A percentile compares a stretch with the other conserved stretches of the same genome.
Evolutionary conservation across 2,888 invertebrate genomes (phyloP).

Genomic region (Cancer borealis): DNA sequence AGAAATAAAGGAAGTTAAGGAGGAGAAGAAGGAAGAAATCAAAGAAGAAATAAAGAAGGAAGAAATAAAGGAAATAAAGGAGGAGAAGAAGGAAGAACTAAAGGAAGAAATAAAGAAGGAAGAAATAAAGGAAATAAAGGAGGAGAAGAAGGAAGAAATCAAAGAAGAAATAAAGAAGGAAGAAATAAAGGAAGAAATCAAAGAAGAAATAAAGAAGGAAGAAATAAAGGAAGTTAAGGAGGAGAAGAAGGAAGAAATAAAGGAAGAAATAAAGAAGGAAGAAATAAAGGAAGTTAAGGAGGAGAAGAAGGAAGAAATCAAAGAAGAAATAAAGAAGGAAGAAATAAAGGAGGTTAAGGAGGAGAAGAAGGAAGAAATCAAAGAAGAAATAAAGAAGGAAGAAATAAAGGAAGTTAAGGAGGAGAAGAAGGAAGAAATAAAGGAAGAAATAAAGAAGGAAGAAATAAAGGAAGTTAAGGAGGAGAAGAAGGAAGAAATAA

Average conservation of each 20-base stretch:
- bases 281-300: background rate
- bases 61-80: background rate
- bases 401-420: slow-evolving; percentile 22
- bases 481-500: background rate
- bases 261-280: background rate
- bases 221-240: slow-evolving; percentile 10
- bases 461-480: background rate
- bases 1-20: background rate
- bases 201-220: background rate
- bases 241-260: background rate
- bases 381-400: slow-evolving; percentile 37
- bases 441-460: background rate
- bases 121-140: slow-evolving; percentile 3
- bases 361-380: background rate
- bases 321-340: slow-evolving; percentile 84
- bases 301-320: slow-evolving; percentile 84
- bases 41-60: background rate
- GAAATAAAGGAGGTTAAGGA: slow-evolving; percentile 80
- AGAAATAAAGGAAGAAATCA: slow-evolving; percentile 21
- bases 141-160: background rate
- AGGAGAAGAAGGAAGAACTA: background rate
- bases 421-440: background rate
- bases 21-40: background rate
- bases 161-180: background rate
- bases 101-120: slow-evolving; percentile 13